These are phyloP conservation scores for Meles meles DNA, from an alignment of 2,113 vertebrate genomes.

Conservation along the genomic window DNA sequence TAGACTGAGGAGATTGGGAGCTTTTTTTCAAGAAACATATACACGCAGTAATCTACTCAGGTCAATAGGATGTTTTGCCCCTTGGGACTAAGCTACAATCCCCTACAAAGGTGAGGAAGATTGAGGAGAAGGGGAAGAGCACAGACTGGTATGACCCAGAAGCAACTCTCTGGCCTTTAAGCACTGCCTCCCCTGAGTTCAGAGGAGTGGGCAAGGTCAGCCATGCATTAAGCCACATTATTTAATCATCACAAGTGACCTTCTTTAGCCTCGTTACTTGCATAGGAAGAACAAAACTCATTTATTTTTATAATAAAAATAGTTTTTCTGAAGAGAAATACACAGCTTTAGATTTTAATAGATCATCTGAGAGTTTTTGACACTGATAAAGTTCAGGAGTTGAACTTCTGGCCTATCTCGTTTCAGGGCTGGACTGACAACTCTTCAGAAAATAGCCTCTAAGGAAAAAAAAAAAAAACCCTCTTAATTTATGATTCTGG, in stretches of 20 bases:
- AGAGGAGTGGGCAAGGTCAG: neutral
- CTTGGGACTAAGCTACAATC: neutral
- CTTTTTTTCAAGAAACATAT: neutral
- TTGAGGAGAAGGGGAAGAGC: neutral
- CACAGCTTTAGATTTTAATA: conserved; percentile 14
- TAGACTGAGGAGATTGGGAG: neutral
- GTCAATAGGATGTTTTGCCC: neutral
- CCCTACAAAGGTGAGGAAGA: neutral
- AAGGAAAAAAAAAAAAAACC: neutral
- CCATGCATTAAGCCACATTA: neutral
- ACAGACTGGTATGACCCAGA: accelerated
- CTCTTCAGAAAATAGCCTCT: neutral
- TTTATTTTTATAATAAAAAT: neutral
- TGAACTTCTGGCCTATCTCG: neutral
- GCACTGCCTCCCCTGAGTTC: accelerated
- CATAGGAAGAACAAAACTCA: neutral
- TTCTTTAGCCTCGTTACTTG: neutral
- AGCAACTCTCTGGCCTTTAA: neutral
- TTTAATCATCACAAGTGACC: neutral
- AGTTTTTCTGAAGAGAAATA: neutral
- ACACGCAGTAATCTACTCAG: neutral
- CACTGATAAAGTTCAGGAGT: neutral
- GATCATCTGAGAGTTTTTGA: conserved; percentile 15
- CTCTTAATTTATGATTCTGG: neutral
- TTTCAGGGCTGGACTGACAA: neutral